Evolutionary conservation across 2,888 invertebrate genomes (phyloP), one percentile per base, ranked within the genome.

Genomic region (Copidosoma aretas): DNA sequence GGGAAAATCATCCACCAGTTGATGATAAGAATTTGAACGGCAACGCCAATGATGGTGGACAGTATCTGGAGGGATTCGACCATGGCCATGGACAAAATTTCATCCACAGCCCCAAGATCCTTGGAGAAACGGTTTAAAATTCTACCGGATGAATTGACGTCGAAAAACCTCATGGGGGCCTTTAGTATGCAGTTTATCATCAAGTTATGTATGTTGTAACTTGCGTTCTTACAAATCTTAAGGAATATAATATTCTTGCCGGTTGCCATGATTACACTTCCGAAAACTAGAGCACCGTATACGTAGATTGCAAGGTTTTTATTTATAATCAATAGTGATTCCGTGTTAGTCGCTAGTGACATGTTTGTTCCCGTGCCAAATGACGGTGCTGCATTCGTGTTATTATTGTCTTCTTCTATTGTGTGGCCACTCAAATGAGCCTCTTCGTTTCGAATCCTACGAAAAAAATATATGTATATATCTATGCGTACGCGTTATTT

Each of bases 81-180:
- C 78, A 89, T 87, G 78, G 89, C 88, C 72, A 87, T 84, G 0
- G 92, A 91, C 60, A 93, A 81, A 22, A 89, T 84, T 81, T 93
- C 93, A 78, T 93, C 93, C 54, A 94, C 89, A 1, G 91, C 86
- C 0, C 93, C 93, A 84, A 93, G 90, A 79, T 94, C 94, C 81
- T 94, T 94, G 0, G 94, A 92, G 83, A 94, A 94, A 65, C 94
- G 85, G 83, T 94, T 94, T 60, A 94, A 86, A 74, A 94, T 91
- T 17, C 93, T 82, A 90, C 92, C 92, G 15, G 93, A 91, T 0
- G 94, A 92, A 82, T 94, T 94, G 10, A 89, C 90, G 80, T 94
- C 92, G 82, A 95, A 95, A 84, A 95, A 95, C 24, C 89, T 85
- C 87, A 93, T 91, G 0, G 93, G 91, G 0, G 93, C 90, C 72